Conservation (phyloP, 2,888 invertebrate species). For the Matsumyia berberina region DNA sequence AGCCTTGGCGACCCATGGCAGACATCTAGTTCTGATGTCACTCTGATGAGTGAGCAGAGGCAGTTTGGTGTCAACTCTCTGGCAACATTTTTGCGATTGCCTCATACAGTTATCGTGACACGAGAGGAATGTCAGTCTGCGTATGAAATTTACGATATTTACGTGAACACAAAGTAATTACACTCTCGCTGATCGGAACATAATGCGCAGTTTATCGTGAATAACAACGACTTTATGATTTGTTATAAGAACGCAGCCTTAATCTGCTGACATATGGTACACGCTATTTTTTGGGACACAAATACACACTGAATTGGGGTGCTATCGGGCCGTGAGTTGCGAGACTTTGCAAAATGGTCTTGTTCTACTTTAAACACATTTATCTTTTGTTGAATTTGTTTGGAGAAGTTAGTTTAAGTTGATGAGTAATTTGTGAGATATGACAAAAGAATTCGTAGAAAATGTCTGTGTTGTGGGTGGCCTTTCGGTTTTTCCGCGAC, state of each 20-base stretch:
- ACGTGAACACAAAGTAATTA: conserved; percentile 33
- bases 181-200: conserved; percentile 14
- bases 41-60: conserved; percentile 1
- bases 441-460: conserved; percentile 12
- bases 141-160: conserved; percentile 30
- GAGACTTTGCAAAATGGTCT: background rate
- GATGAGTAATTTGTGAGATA: background rate
- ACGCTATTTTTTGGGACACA: background rate
- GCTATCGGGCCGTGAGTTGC: background rate
- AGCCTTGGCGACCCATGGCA: conserved; percentile 6
- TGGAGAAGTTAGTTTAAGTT: conserved; percentile 2
- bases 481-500: background rate
- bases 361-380: conserved; percentile 5
- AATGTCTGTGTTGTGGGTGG: background rate
- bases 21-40: conserved; percentile 30
- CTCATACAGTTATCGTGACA: background rate
- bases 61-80: too few relatives aligned
- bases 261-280: conserved; percentile 20
- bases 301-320: background rate
- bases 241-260: conserved; percentile 1
- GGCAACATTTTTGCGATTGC: conserved; percentile 5
- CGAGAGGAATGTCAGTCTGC: background rate
- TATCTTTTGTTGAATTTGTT: conserved; percentile 24
- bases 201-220: conserved; percentile 26
- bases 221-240: background rate